Percentiles rank a stretch among this genome's conserved stretches.
phyloP scores from a whole-genome alignment of 2,888 invertebrate species.

The Drosophila yooni region DNA sequence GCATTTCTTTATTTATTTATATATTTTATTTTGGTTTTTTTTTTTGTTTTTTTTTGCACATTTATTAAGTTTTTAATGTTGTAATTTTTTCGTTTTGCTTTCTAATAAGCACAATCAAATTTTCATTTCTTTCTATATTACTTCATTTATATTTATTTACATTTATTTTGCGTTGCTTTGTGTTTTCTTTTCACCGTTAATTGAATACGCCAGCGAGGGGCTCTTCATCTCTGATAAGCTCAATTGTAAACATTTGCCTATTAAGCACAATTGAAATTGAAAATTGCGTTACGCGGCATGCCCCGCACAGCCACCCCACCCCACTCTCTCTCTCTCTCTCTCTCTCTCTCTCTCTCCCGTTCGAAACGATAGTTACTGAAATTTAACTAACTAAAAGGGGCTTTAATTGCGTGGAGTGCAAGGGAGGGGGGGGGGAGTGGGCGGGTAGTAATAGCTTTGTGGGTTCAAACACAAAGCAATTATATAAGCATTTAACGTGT shows the following conservation, averaged over 20 bases:
- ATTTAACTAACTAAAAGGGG: constrained; percentile 38
- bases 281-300: constrained; percentile 39
- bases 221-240: constrained; percentile 39
- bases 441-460: background rate
- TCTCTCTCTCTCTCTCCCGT: no score
- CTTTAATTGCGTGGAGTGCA: background rate
- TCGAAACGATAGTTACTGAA: constrained; percentile 47
- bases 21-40: background rate
- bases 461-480: background rate
- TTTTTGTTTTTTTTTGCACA: constrained; percentile 30
- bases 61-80: constrained; percentile 44
- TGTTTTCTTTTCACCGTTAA: constrained; percentile 38
- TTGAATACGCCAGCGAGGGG: constrained; percentile 52
- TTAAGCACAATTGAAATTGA: constrained; percentile 62
- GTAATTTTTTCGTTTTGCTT: constrained; percentile 48
- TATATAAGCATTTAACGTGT: background rate
- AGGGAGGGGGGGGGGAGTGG: rapidly evolving
- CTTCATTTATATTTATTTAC: constrained; percentile 22
- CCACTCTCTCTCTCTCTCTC: background rate
- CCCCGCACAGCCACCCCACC: background rate
- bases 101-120: constrained; percentile 26
- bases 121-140: constrained; percentile 32
- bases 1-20: constrained; percentile 25
- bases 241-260: constrained; percentile 68
- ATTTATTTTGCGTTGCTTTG: background rate